phyloP scores from a whole-genome alignment of 2,113 vertebrate genomes.

The Epinephelus lanceolatus region DNA sequence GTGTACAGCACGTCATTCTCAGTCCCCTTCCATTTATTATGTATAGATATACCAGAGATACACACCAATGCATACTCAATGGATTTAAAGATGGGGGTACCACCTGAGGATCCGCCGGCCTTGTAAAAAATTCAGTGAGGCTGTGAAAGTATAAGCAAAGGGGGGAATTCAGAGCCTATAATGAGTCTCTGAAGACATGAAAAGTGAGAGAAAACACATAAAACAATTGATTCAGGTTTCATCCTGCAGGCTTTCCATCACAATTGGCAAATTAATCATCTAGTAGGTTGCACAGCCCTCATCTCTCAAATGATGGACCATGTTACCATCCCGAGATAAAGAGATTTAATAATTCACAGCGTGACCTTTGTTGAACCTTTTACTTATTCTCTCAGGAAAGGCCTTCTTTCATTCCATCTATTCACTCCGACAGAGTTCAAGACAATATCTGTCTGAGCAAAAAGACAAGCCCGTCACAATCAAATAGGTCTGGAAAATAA shows the following conservation, averaged over 20 bases:
- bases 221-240: slow-evolving; percentile 62
- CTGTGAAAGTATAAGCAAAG: slow-evolving; percentile 54
- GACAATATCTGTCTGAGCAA: slow-evolving; percentile 59
- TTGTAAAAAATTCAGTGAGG: slow-evolving; percentile 70
- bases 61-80: slow-evolving; percentile 51
- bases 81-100: slow-evolving; percentile 55
- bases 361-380: slow-evolving; percentile 69
- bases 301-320: slow-evolving; percentile 47
- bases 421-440: slow-evolving; percentile 51
- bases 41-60: slow-evolving; percentile 53
- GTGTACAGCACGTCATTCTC: slow-evolving; percentile 18
- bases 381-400: slow-evolving; percentile 49
- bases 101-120: slow-evolving; percentile 59
- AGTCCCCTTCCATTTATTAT: slow-evolving; percentile 66
- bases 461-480: slow-evolving; percentile 52
- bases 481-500: slow-evolving; percentile 54
- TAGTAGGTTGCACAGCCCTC: slow-evolving; percentile 33
- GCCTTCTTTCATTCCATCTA: slow-evolving; percentile 46
- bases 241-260: slow-evolving; percentile 53
- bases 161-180: slow-evolving; percentile 54
- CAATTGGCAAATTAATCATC: slow-evolving; percentile 66
- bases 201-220: slow-evolving; percentile 56
- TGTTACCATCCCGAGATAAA: slow-evolving; percentile 43
- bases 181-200: slow-evolving; percentile 71
- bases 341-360: slow-evolving; percentile 73